phyloP scores from a whole-genome alignment of 2,888 invertebrate species.

The Phyllotreta striolata region DNA sequence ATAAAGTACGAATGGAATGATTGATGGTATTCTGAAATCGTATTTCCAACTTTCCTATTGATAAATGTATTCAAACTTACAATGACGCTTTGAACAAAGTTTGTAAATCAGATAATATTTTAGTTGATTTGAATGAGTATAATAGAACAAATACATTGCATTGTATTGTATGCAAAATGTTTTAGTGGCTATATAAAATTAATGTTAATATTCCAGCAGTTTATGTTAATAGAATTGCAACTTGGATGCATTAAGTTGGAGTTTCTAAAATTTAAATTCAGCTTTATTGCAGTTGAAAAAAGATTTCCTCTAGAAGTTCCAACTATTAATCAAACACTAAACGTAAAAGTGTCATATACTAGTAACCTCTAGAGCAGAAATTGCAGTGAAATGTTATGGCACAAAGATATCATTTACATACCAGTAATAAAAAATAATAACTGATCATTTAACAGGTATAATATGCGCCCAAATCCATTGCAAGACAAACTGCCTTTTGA shows the following conservation, averaged over 20 bases:
- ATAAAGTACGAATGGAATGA: constrained; percentile 7
- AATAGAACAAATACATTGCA: no score
- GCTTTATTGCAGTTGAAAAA: constrained; percentile 6
- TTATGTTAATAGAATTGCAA: constrained; percentile 1
- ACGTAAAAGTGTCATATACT: constrained; percentile 6
- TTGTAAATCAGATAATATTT: neutral
- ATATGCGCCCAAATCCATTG: neutral
- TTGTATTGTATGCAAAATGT: no score
- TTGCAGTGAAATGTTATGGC: neutral
- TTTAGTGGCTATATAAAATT: neutral
- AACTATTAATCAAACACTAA: constrained; percentile 13
- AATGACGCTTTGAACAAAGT: neutral
- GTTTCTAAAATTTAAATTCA: constrained; percentile 1
- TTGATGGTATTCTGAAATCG: constrained; percentile 7
- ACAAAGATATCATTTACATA: no score
- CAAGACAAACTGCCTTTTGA: constrained; percentile 3
- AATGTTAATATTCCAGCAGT: neutral
- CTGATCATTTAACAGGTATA: no score
- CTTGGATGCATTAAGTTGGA: neutral
- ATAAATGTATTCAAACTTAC: constrained; percentile 12
- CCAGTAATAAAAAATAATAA: no score
- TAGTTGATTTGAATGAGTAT: no score
- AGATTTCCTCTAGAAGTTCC: constrained; percentile 2
- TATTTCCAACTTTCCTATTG: constrained; percentile 3
- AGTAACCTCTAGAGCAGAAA: neutral